Evolutionary conservation across 2,113 vertebrate genomes (phyloP).

Genomic region (Charadrius vociferus): DNA sequence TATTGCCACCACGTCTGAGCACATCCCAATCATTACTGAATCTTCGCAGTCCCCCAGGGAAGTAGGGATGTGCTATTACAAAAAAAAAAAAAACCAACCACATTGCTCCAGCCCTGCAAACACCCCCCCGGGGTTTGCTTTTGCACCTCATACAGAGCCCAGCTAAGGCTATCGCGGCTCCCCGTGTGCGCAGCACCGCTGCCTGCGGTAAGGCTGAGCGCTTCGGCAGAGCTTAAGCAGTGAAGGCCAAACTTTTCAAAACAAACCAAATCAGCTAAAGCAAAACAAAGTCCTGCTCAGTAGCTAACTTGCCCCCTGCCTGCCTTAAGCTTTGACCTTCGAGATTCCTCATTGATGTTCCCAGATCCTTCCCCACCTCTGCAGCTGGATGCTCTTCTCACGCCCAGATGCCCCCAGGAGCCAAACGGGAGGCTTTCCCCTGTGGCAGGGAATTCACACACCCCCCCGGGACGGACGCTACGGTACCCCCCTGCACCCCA

Average conservation of each 20-base stretch:
- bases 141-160: background rate
- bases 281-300: background rate
- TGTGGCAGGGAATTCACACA: background rate
- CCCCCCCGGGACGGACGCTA: background rate
- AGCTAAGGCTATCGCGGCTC: background rate
- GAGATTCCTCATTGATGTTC: background rate
- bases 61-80: background rate
- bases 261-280: background rate
- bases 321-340: background rate
- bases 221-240: background rate
- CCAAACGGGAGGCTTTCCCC: background rate
- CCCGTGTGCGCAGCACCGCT: background rate
- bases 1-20: background rate
- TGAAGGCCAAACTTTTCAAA: background rate
- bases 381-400: background rate
- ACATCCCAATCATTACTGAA: conserved; percentile 1
- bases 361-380: background rate
- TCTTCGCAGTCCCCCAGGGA: background rate
- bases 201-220: background rate
- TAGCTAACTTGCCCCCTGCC: background rate
- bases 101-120: background rate
- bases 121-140: background rate
- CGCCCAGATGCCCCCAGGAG: background rate
- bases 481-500: background rate
- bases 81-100: too few species aligned